Conservation (phyloP, 2,113 vertebrate genomes). For the Harpagus bidentatus region DNA sequence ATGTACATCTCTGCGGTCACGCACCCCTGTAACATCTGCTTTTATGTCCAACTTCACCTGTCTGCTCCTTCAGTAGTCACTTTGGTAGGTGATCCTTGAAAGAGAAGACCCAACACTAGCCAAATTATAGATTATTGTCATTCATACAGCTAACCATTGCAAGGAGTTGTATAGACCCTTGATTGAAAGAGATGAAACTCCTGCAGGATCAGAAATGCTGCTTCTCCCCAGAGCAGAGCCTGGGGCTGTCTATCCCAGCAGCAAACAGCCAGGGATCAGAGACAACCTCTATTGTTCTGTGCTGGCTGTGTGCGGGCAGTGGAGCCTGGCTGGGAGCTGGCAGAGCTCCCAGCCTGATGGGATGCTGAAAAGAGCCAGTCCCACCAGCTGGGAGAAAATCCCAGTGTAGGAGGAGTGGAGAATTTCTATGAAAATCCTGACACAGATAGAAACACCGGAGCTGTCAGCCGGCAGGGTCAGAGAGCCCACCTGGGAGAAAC, state of each 20-base stretch:
- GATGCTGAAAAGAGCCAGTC: not conserved
- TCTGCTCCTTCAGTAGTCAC: not conserved
- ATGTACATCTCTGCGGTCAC: not conserved
- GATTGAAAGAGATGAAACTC: not conserved
- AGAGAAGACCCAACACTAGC: not conserved
- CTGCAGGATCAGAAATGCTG: not conserved
- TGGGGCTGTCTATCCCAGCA: not conserved
- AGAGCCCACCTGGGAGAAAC: not conserved
- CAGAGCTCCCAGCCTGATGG: not conserved
- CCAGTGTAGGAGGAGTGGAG: not conserved
- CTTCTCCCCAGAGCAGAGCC: not conserved
- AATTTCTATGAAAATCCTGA: not conserved
- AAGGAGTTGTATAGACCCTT: not conserved
- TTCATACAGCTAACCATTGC: not conserved
- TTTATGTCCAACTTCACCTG: not conserved
- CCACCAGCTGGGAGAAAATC: not conserved
- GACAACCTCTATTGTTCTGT: not conserved
- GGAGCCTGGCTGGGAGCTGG: not conserved
- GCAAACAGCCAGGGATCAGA: not conserved
- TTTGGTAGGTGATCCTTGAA: not conserved
- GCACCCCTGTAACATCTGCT: not conserved
- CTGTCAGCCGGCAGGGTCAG: not conserved
- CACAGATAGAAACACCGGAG: not conserved
- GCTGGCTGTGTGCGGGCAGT: not conserved
- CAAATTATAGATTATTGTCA: not conserved